A percentile compares a stretch with the other conserved stretches of the same genome.
phyloP scores from a whole-genome alignment of 2,797 vertebrate species.

The Falco novaeseelandiae region DNA sequence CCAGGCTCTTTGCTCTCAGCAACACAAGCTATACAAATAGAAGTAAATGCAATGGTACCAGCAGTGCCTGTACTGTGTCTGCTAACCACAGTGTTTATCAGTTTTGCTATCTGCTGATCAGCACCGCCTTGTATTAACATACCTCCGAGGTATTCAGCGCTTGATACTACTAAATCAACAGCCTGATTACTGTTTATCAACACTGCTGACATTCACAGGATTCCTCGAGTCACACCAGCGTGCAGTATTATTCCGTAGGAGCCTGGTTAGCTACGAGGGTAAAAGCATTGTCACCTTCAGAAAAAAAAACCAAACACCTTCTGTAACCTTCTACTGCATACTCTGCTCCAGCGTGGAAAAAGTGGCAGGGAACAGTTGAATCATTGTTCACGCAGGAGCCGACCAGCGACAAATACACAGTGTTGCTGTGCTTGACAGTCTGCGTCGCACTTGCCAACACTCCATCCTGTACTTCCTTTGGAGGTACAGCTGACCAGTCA shows the following conservation, averaged over 20 bases:
- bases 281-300: not conserved
- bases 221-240: not conserved
- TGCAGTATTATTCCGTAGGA: not conserved
- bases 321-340: not conserved
- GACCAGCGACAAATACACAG: not conserved
- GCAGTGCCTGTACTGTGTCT: not conserved
- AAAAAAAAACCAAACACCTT: not conserved
- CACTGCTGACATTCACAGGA: not conserved
- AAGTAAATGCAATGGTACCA: not conserved
- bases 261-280: not conserved
- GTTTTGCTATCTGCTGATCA: constrained; percentile 13
- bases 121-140: not conserved
- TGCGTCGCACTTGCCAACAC: not conserved
- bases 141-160: not conserved
- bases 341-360: not conserved
- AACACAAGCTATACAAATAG: not conserved
- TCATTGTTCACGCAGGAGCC: not conserved
- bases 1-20: not conserved
- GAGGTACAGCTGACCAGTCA: not conserved
- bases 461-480: not conserved
- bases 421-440: not conserved
- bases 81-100: not conserved
- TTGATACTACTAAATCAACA: not conserved
- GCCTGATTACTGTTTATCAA: not conserved
- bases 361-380: not conserved